phyloP scores from a whole-genome alignment of 1,140 invertebrate species.

The Drosophila baimaii region DNA sequence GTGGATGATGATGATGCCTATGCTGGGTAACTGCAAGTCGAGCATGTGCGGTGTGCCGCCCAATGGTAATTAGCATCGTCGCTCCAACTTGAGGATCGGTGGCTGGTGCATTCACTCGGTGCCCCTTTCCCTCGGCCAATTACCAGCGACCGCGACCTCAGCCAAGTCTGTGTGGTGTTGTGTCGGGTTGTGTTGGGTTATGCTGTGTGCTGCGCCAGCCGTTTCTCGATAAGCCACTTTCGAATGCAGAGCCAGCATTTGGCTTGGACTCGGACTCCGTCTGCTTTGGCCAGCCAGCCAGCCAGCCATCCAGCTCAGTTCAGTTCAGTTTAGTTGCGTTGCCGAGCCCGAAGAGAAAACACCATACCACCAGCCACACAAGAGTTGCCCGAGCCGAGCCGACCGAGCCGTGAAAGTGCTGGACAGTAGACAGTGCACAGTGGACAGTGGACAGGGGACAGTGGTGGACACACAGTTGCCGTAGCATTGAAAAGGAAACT shows the following conservation, averaged over 20 bases:
- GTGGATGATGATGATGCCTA: conserved; percentile 31
- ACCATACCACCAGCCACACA: conserved; percentile 54
- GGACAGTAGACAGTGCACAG: conserved; percentile 26
- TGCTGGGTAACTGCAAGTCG: conserved; percentile 60
- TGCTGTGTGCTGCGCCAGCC: conserved; percentile 44
- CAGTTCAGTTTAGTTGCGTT: conserved; percentile 70
- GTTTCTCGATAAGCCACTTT: conserved; percentile 79
- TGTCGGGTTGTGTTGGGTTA: conserved; percentile 10
- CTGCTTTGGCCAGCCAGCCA: conserved; percentile 55
- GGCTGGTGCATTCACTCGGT: conserved; percentile 17
- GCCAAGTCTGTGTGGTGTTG: conserved; percentile 55
- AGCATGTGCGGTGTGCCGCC: conserved; percentile 61
- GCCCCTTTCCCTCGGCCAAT: conserved; percentile 53
- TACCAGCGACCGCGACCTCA: conserved; percentile 53
- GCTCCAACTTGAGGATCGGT: conserved; percentile 28
- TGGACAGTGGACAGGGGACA: conserved; percentile 9
- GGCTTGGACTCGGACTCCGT: conserved; percentile 41
- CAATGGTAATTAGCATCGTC: conserved; percentile 73
- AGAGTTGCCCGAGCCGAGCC: conserved; percentile 35
- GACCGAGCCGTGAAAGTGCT: conserved; percentile 69
- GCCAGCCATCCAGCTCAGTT: too few species aligned
- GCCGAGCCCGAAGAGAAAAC: conserved; percentile 79
- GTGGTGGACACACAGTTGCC: too few species aligned
- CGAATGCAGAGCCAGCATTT: conserved; percentile 77
- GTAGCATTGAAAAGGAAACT: conserved; percentile 72